Conservation (phyloP, 1,140 invertebrate genomes). For the Cotesia chilonis region DNA sequence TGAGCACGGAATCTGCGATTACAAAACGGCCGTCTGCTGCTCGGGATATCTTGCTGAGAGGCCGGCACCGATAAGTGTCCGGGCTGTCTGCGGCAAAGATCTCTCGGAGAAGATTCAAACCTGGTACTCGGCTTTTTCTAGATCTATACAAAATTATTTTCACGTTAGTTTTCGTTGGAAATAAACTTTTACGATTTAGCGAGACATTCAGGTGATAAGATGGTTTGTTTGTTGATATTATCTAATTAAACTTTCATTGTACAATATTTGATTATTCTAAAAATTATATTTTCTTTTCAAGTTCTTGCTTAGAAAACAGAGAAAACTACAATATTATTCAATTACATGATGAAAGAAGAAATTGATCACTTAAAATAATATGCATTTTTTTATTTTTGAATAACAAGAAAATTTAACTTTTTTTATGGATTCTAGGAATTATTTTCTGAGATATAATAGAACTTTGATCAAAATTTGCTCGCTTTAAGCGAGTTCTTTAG, state of each 20-base stretch:
- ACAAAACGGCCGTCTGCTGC: slow-evolving; percentile 79
- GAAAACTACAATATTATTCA: too few relatives aligned
- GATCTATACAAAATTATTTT: slow-evolving; percentile 70
- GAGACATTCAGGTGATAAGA: slow-evolving; percentile 5
- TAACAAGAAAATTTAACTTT: too few relatives aligned
- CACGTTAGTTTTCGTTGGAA: slow-evolving; percentile 32
- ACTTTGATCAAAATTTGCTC: too few relatives aligned
- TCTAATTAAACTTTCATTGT: background rate
- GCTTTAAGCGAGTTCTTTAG: too few relatives aligned
- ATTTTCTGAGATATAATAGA: too few relatives aligned
- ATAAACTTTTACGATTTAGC: slow-evolving; percentile 18
- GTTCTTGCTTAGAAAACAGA: too few relatives aligned
- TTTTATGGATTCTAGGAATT: too few relatives aligned
- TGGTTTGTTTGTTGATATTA: background rate
- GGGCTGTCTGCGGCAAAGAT: slow-evolving; percentile 68
- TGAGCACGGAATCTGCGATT: slow-evolving; percentile 71
- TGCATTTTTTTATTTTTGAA: too few relatives aligned
- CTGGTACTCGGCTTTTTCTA: slow-evolving; percentile 93
- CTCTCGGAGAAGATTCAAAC: slow-evolving; percentile 77
- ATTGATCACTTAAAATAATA: too few relatives aligned
- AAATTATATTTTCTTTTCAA: too few relatives aligned
- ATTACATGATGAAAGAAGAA: too few relatives aligned
- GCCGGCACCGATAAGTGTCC: slow-evolving; percentile 66
- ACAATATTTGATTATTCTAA: background rate
- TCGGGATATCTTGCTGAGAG: slow-evolving; percentile 73